These are phyloP conservation scores for Cossypha heuglini DNA, from an alignment of 2,797 vertebrate species.

Conservation along the genomic window DNA sequence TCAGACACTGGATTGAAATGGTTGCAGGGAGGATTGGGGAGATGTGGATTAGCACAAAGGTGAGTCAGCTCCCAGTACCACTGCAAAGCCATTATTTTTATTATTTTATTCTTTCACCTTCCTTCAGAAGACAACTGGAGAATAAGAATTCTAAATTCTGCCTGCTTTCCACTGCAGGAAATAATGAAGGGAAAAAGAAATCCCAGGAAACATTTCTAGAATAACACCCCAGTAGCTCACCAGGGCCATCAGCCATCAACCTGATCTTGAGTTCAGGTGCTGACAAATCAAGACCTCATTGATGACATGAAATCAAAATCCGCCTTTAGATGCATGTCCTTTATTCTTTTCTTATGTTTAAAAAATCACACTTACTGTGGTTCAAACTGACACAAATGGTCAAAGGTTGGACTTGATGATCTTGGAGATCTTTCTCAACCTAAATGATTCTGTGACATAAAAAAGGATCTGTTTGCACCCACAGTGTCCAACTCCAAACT, in stretches of 20 bases:
- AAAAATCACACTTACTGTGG: neutral
- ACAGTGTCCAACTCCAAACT: neutral
- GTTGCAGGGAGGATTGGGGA: neutral
- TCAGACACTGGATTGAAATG: neutral
- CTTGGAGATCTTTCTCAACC: neutral
- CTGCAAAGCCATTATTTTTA: neutral
- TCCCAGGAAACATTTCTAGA: neutral
- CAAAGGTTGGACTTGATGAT: accelerated
- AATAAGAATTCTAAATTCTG: neutral
- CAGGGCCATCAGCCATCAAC: neutral
- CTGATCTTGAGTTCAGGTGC: neutral
- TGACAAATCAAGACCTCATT: neutral
- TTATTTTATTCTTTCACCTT: neutral
- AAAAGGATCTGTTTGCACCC: neutral
- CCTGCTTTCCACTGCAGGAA: neutral
- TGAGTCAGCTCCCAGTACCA: neutral
- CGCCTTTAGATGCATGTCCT: neutral
- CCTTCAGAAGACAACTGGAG: neutral
- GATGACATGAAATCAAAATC: neutral
- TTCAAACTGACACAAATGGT: neutral
- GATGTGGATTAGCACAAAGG: accelerated
- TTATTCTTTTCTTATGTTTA: neutral
- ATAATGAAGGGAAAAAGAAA: neutral
- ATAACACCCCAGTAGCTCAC: neutral
- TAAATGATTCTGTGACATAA: neutral